phyloP scores from a whole-genome alignment of 2,888 invertebrate species.

The Drepanosiphum platanoidis region DNA sequence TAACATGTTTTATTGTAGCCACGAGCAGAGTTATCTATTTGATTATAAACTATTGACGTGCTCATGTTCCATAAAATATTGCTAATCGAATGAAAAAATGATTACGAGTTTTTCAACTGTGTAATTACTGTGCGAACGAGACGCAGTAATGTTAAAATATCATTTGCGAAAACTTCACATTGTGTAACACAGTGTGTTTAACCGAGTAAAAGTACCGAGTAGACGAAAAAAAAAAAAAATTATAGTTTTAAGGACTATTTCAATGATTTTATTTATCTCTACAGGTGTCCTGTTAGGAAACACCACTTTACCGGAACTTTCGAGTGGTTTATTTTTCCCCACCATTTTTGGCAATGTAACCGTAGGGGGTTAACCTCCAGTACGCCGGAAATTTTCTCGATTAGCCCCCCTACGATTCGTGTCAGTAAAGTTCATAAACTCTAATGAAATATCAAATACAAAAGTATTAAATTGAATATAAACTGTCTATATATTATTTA shows the following conservation, averaged over 20 bases:
- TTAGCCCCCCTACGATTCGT: constrained; percentile 29
- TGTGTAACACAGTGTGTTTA: too few species aligned
- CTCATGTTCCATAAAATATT: too few species aligned
- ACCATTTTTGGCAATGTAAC: constrained; percentile 42
- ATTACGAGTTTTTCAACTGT: too few species aligned
- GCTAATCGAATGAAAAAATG: too few species aligned
- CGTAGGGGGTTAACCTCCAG: constrained; percentile 29
- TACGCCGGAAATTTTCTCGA: constrained; percentile 13
- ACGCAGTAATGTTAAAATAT: too few species aligned
- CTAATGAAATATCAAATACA: constrained; percentile 16
- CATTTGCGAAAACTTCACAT: too few species aligned
- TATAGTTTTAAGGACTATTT: constrained; percentile 13
- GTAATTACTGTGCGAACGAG: too few species aligned
- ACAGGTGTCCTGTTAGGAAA: constrained; percentile 40
- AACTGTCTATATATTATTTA: neutral
- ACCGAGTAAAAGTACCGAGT: neutral
- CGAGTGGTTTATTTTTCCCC: constrained; percentile 29
- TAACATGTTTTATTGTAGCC: too few species aligned
- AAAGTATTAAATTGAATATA: neutral
- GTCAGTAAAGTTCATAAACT: constrained; percentile 7
- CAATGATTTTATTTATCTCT: constrained; percentile 38
- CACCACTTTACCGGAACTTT: constrained; percentile 25
- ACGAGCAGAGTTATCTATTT: too few species aligned
- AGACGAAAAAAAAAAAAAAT: constrained; percentile 13
- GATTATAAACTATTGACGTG: too few species aligned